Base-by-base conservation (phyloP, 2,797 vertebrate genomes). In the Graptemys geographica region DNA sequence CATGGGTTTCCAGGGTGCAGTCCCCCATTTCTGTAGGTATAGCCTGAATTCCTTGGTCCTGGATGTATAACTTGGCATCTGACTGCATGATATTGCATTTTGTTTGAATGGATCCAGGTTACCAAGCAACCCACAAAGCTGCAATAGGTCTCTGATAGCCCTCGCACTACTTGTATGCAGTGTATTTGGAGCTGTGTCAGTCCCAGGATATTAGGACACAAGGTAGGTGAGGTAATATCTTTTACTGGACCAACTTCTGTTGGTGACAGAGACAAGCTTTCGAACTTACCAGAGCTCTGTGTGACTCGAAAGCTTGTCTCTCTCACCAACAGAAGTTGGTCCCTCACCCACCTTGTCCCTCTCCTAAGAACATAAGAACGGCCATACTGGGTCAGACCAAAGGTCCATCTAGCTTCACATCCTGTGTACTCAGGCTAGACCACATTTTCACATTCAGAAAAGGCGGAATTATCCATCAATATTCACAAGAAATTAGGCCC, bases 71-170 rank as follows among this genome's bases (percentile, higher is more conserved):
- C 94, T 90, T 90, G 93, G 33, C 44, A 78, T 88, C 94, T 91
- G 53, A 51, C 57, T 93, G 28, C 87, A 33, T 88, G 90, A 88
- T 92, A 88, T 88, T 87, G 9, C 53, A 2, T 78, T 93, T 96
- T 95, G 49, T 94, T 83, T 89, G 86, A 86, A 2, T 59, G 87
- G 33, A 47, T 83, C 94, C 59, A 37, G 47, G 85, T 96, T 96
- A 84, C 55, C 41, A 81, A 56, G 33, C 88, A 84, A 89, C 74
- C 62, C 89, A 87, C 47, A 79, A 25, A 92, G 7, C 65, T 88
- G 41, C 41, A 31, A 37, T 57, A 65, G 62, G 79, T 93, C 57
- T 83, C 65, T 78, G 33, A 65, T 88, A 41, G 80, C 47, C 72
- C 23, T 87, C 47, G 8, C 16, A n/a, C 47, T 89, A 82, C 7